A percentile compares a stretch with the other conserved stretches of the same genome.
These are phyloP conservation scores for Leucophenga maculata DNA, from an alignment of 2,888 invertebrate genomes.

Conservation along the genomic window DNA sequence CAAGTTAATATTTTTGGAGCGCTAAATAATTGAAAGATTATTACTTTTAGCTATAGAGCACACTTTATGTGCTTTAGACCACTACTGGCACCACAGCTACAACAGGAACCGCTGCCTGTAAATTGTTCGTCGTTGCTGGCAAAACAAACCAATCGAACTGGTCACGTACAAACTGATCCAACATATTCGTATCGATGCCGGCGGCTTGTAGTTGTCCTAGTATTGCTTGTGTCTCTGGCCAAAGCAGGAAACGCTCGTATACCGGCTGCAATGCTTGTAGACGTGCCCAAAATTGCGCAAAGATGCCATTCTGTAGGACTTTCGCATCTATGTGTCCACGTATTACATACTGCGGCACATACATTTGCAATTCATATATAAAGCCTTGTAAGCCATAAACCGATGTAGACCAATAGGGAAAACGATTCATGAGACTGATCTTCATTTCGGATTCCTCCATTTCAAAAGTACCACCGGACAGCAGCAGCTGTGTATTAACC, in stretches of 20 bases:
- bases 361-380: constrained; percentile 57
- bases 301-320: constrained; percentile 53
- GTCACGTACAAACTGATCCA: constrained; percentile 63
- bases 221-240: constrained; percentile 52
- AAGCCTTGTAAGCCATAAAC: constrained; percentile 67
- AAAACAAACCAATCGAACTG: constrained; percentile 58
- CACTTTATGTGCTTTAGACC: neutral
- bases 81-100: constrained; percentile 24
- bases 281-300: constrained; percentile 58
- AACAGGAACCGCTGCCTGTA: neutral
- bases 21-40: no score
- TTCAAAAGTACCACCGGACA: constrained; percentile 48
- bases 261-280: constrained; percentile 51
- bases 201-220: constrained; percentile 49
- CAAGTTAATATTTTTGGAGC: no score
- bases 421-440: constrained; percentile 50
- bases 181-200: constrained; percentile 55
- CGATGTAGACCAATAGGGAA: constrained; percentile 52
- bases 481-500: constrained; percentile 56
- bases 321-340: constrained; percentile 57
- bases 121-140: constrained; percentile 30
- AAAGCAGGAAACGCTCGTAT: constrained; percentile 61
- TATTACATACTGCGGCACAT: constrained; percentile 58
- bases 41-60: no score
- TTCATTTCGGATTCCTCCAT: constrained; percentile 53